phyloP scores from a whole-genome alignment of 2,113 vertebrate species.

The Hemiprocne comata region DNA sequence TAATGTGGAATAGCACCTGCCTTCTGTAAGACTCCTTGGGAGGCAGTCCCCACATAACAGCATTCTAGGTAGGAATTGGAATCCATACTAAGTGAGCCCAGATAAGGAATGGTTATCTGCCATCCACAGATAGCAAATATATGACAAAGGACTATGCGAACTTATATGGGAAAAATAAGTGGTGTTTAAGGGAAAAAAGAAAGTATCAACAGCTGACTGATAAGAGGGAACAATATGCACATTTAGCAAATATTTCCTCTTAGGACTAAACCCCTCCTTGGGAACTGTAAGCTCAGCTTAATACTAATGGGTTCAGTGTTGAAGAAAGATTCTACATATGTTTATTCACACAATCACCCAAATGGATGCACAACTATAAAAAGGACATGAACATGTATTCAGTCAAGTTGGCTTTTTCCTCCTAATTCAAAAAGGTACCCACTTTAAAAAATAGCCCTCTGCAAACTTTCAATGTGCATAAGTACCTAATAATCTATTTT shows the following conservation, averaged over 20 bases:
- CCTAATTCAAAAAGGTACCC: not conserved
- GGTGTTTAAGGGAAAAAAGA: not conserved
- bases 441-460: not conserved
- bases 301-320: not conserved
- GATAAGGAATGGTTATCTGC: not conserved
- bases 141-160: not conserved
- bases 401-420: not conserved
- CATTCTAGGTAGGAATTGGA: not conserved
- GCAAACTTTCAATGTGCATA: not conserved
- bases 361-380: not conserved
- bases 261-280: not conserved
- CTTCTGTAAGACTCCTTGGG: not conserved
- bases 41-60: not conserved
- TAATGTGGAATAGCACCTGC: not conserved
- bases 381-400: not conserved
- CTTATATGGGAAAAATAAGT: not conserved
- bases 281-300: not conserved
- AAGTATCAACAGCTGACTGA: not conserved
- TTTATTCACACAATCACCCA: not conserved
- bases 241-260: not conserved
- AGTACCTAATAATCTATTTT: conserved; percentile 7
- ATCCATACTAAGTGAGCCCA: not conserved
- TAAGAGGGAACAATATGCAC: not conserved
- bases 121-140: not conserved
- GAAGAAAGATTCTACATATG: not conserved